A percentile compares a stretch with the other conserved stretches of the same genome.
Evolutionary conservation across 2,888 invertebrate genomes (phyloP).

Genomic region (Caenorhabditis parvicauda): DNA sequence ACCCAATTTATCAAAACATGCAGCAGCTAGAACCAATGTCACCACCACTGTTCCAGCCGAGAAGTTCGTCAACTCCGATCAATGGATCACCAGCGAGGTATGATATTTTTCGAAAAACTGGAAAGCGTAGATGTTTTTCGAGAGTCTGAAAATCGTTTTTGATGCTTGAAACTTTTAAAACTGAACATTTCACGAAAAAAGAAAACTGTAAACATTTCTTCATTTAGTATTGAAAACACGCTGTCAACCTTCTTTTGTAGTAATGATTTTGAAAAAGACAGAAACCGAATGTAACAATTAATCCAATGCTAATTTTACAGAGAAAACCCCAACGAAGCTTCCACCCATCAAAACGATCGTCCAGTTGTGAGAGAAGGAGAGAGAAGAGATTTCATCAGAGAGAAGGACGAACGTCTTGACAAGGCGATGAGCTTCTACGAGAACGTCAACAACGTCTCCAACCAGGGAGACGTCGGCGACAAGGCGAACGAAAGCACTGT

Average conservation of each 20-base stretch:
- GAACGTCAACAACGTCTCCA: constrained; percentile 26
- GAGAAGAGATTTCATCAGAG: constrained; percentile 25
- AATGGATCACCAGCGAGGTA: not conserved
- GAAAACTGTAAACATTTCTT: too few species aligned
- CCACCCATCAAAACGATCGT: constrained; percentile 20
- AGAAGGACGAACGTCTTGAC: constrained; percentile 41
- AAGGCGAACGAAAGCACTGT: constrained; percentile 39
- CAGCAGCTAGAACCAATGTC: not conserved
- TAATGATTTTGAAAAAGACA: too few species aligned
- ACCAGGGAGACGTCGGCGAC: constrained; percentile 2
- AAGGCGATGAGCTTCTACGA: constrained; percentile 48
- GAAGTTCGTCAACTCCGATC: constrained; percentile 14
- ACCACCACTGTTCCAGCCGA: constrained; percentile 11
- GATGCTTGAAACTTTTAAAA: too few species aligned
- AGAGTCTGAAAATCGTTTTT: not conserved
- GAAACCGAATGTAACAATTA: too few species aligned
- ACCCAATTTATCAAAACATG: not conserved
- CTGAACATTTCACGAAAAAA: too few species aligned
- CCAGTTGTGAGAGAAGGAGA: constrained; percentile 42
- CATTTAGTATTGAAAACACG: too few species aligned
- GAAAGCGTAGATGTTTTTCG: too few species aligned
- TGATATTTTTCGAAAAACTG: too few species aligned
- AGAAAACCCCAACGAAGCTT: constrained; percentile 10
- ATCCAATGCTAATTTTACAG: not conserved
- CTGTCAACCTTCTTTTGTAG: too few species aligned